Percentiles rank a stretch among this genome's conserved stretches.
These are phyloP conservation scores for Enteromius fasciolatus DNA, from an alignment of 2,797 vertebrate species.

Conservation along the genomic window DNA sequence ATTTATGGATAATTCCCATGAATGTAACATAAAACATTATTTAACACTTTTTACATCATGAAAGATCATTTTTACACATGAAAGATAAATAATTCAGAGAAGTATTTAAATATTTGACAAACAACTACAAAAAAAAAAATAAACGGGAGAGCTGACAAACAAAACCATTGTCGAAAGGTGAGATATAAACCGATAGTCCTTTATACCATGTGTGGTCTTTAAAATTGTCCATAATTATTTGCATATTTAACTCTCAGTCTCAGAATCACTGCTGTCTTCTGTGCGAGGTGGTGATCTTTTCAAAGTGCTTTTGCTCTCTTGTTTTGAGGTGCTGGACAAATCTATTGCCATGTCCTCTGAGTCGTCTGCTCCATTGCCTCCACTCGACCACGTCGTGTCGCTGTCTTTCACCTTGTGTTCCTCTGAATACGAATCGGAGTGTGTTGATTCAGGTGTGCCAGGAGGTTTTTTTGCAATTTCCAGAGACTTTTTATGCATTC, in stretches of 20 bases:
- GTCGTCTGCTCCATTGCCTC: slow-evolving; percentile 67
- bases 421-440: slow-evolving; percentile 71
- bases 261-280: slow-evolving; percentile 69
- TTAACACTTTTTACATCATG: slow-evolving; percentile 3
- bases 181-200: slow-evolving; percentile 9
- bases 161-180: slow-evolving; percentile 31
- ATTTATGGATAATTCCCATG: slow-evolving; percentile 16
- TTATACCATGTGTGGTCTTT: background rate
- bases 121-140: background rate
- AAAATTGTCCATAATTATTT: slow-evolving; percentile 31
- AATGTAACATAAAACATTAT: slow-evolving; percentile 10
- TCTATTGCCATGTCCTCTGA: slow-evolving; percentile 86
- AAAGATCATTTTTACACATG: slow-evolving; percentile 7
- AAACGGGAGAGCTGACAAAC: slow-evolving; percentile 23
- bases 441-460: slow-evolving; percentile 74
- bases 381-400: slow-evolving; percentile 66
- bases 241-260: slow-evolving; percentile 74
- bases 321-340: slow-evolving; percentile 88
- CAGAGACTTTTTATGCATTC: slow-evolving; percentile 95
- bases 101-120: slow-evolving; percentile 28
- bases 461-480: slow-evolving; percentile 81
- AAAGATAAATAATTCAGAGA: slow-evolving; percentile 26
- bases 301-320: slow-evolving; percentile 72
- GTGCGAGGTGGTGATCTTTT: slow-evolving; percentile 65
- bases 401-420: slow-evolving; percentile 68